Percentiles rank a stretch among this genome's conserved stretches.
phyloP scores from a whole-genome alignment of 2,113 vertebrate species.

The Regulus satrapa region DNA sequence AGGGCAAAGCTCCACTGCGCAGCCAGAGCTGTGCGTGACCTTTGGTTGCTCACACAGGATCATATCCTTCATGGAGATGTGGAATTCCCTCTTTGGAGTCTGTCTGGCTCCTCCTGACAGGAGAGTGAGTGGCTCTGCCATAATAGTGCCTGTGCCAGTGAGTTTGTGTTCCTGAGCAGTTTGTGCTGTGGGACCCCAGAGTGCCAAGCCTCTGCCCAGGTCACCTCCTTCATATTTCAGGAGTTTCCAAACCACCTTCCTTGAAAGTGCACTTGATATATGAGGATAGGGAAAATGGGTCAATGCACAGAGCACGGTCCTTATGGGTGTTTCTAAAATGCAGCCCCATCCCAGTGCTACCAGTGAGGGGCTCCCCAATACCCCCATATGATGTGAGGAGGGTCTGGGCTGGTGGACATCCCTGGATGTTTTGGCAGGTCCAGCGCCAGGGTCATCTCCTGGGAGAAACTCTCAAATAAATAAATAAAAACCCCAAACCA shows the following conservation, averaged over 20 bases:
- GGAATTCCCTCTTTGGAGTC: background rate
- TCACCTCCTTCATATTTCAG: fast-evolving
- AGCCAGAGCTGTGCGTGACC: fast-evolving
- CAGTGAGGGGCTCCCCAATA: background rate
- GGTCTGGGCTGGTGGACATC: background rate
- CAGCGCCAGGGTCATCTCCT: fast-evolving
- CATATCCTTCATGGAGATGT: fast-evolving
- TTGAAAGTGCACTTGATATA: fast-evolving
- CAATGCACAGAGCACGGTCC: fast-evolving
- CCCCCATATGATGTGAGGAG: fast-evolving
- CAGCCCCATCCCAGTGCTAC: background rate
- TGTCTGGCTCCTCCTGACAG: background rate
- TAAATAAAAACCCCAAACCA: background rate
- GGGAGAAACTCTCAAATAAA: background rate
- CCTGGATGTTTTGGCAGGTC: background rate
- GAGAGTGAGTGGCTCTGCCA: background rate
- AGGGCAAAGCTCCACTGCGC: fast-evolving
- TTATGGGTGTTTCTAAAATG: background rate
- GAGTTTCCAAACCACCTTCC: background rate
- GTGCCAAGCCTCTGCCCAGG: background rate
- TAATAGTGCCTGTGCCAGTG: fast-evolving
- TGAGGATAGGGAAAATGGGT: background rate
- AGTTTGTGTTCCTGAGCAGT: background rate
- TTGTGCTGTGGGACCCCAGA: background rate
- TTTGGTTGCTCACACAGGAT: fast-evolving